Evolutionary conservation across 2,113 vertebrate genomes (phyloP), one percentile per base, ranked within the genome.

Genomic region (Oenanthe melanoleuca): DNA sequence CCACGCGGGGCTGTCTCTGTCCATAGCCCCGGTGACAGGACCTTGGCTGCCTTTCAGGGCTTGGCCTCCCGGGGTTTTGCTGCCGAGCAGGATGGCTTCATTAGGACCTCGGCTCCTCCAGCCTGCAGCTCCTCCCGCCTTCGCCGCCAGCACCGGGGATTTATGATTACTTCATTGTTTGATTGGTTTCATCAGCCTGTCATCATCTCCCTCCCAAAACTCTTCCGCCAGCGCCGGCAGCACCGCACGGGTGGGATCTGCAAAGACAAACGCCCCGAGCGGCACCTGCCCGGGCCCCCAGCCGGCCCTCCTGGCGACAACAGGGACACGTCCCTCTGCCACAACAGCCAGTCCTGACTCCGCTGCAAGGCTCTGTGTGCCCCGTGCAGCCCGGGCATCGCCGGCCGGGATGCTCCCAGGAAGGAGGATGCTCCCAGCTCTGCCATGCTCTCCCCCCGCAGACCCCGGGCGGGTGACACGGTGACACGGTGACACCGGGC

Each of bases 121-220:
- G 74, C 89, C 95, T 64, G 67, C 69, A 28, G 80, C 92, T 96
- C 90, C 90, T 96, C 81, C 87, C 20, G 88, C 85, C 75, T 82
- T 89, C 3, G 20, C 84, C 18, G n/a, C 77, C 23, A 20, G 84
- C 80, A 44, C 44, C 56, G 6, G 63, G 95, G 81, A 92, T 95
- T 93, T 94, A 82, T 93, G 85, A 93, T 86, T 93, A 74, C 93
- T 96, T 95, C 95, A 97, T 95, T 94, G 89, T 96, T 96, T 95
- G 95, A 96, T 95, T 77, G 88, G 84, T 96, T 96, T 95, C 95
- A 96, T 94, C 92, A 95, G 93, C 93, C 91, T 67, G 56, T 85
- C 94, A 89, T 80, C 90, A 86, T 78, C 83, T 90, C 86, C 94
- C 91, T 89, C 91, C 91, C 89, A 59, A 82, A 91, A 96, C 92